phyloP scores from a whole-genome alignment of 2,888 invertebrate species.

The Hemaris fuciformis region DNA sequence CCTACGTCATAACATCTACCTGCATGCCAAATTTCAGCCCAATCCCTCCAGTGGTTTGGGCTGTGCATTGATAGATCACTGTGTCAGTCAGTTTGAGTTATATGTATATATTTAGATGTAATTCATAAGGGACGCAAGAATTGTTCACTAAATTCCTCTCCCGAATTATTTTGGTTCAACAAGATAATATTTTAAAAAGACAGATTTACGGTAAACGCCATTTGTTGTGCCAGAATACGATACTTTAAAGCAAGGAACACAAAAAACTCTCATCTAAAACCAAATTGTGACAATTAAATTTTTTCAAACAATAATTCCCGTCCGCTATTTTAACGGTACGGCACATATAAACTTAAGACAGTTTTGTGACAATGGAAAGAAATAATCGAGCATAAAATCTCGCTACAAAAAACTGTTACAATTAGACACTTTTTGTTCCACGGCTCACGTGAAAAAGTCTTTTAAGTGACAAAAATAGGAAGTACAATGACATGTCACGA shows the following conservation, averaged over 20 bases:
- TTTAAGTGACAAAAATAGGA: slow-evolving; percentile 75
- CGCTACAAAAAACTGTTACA: slow-evolving; percentile 75
- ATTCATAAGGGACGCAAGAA: not conserved
- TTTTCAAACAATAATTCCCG: not conserved
- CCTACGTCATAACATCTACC: no score
- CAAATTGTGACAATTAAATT: slow-evolving; percentile 8
- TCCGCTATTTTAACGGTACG: slow-evolving; percentile 1
- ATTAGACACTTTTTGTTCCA: slow-evolving; percentile 78
- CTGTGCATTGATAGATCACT: no score
- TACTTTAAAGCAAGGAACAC: not conserved
- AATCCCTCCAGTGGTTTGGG: no score
- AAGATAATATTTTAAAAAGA: not conserved
- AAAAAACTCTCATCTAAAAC: not conserved
- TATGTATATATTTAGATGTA: not conserved
- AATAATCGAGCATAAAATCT: slow-evolving; percentile 78
- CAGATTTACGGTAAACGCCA: not conserved
- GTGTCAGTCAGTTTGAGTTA: no score
- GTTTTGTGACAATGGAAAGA: slow-evolving; percentile 55
- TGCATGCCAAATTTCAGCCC: no score
- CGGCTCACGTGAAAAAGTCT: slow-evolving; percentile 59
- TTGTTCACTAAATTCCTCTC: not conserved
- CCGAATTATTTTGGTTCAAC: not conserved
- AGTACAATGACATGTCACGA: slow-evolving; percentile 76
- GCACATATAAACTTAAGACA: slow-evolving; percentile 19
- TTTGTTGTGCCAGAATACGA: not conserved